Percentiles rank a stretch among this genome's conserved stretches.
These are phyloP conservation scores for Arizona elegans DNA, from an alignment of 2,113 vertebrate genomes.

Conservation along the genomic window DNA sequence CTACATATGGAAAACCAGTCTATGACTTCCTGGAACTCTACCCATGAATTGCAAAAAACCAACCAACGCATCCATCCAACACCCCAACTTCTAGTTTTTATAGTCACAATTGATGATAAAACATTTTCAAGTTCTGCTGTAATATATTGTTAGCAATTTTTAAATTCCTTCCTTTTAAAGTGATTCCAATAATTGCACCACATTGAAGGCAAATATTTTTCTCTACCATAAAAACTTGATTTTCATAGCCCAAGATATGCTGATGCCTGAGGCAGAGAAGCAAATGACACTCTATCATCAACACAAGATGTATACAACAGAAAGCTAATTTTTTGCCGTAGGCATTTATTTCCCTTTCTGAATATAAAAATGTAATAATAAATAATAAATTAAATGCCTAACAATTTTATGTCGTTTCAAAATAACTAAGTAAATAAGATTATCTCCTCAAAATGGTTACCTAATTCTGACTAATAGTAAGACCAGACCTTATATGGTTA, in stretches of 20 bases:
- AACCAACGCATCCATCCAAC: background rate
- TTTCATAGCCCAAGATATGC: conserved; percentile 31
- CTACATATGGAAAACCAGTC: background rate
- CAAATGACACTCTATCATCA: background rate
- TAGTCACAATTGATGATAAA: rapidly evolving
- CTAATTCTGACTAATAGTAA: background rate
- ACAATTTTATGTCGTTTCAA: background rate
- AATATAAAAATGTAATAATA: background rate
- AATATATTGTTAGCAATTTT: background rate
- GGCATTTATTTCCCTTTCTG: background rate
- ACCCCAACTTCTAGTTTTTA: background rate
- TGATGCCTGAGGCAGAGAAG: conserved; percentile 1
- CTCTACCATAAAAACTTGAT: background rate
- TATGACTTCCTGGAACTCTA: background rate
- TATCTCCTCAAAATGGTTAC: background rate
- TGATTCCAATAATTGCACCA: background rate
- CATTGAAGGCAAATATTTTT: background rate
- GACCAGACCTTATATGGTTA: background rate
- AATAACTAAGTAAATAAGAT: background rate
- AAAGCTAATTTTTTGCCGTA: background rate
- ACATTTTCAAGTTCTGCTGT: conserved; percentile 2
- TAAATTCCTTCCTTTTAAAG: conserved; percentile 31
- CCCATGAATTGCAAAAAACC: background rate
- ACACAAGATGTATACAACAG: background rate
- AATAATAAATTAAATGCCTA: background rate